Evolutionary conservation across 2,888 invertebrate species (phyloP).

Genomic region (Acanthosepion esculentum): DNA sequence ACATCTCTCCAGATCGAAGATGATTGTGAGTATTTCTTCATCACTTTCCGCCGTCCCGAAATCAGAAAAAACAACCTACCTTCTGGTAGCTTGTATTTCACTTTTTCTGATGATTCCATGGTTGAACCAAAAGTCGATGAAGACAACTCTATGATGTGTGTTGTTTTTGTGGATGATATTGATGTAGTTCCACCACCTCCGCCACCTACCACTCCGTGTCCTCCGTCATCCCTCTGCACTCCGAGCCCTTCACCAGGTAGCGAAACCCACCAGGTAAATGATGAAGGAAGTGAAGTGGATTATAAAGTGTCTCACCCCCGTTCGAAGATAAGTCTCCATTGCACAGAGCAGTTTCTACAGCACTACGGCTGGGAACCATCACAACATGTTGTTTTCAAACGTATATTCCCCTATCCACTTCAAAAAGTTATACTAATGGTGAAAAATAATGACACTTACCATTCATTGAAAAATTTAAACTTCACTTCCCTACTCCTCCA

Average conservation of each 20-base stretch:
- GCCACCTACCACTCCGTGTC: not conserved
- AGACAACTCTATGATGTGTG: not conserved
- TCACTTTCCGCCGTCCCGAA: slow-evolving; percentile 41
- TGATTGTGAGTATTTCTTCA: slow-evolving; percentile 42
- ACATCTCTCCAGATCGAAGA: slow-evolving; percentile 16
- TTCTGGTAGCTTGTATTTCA: not conserved
- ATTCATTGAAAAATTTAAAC: slow-evolving; percentile 63
- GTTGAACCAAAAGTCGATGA: slow-evolving; percentile 42
- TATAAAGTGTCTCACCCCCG: not conserved
- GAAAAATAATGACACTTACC: slow-evolving; percentile 60
- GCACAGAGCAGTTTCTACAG: slow-evolving; percentile 58
- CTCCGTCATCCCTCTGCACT: not conserved
- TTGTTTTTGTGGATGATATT: not conserved
- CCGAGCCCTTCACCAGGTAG: not conserved
- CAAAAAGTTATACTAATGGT: slow-evolving; percentile 64
- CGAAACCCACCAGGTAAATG: not conserved
- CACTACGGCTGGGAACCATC: slow-evolving; percentile 58
- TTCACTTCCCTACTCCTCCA: slow-evolving; percentile 62
- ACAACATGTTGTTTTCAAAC: not conserved
- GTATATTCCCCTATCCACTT: slow-evolving; percentile 50
- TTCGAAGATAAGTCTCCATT: slow-evolving; percentile 51
- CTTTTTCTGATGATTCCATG: not conserved
- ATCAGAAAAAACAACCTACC: slow-evolving; percentile 34
- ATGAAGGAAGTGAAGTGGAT: slow-evolving; percentile 44
- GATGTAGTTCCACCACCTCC: not conserved